Percentiles rank a stretch among this genome's conserved stretches.
phyloP scores from a whole-genome alignment of 2,113 vertebrate species.

The Crotalus tigris region DNA sequence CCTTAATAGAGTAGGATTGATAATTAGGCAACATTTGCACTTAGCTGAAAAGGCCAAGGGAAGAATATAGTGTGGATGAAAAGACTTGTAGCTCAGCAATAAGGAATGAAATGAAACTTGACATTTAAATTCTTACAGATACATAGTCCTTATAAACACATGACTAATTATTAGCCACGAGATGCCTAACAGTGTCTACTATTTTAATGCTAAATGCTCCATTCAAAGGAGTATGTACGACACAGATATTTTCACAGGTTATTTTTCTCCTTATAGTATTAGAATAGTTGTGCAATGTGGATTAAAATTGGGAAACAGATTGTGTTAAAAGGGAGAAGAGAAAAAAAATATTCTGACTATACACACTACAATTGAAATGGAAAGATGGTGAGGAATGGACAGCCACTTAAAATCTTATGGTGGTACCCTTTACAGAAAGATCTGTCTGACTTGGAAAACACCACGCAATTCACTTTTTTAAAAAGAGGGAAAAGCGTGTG shows the following conservation, averaged over 20 bases:
- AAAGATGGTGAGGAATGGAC: neutral
- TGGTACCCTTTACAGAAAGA: conserved; percentile 6
- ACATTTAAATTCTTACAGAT: conserved; percentile 48
- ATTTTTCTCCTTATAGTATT: neutral
- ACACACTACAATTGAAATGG: neutral
- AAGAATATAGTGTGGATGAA: conserved; percentile 12
- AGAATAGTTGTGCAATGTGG: neutral
- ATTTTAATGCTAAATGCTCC: neutral
- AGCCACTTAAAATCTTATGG: neutral
- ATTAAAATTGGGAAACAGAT: neutral
- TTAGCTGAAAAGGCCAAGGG: conserved; percentile 48
- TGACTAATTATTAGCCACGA: neutral
- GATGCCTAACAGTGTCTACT: neutral
- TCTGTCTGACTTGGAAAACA: conserved; percentile 10
- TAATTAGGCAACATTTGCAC: conserved; percentile 60
- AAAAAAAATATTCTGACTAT: neutral
- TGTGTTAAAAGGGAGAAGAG: neutral
- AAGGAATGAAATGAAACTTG: conserved; percentile 53
- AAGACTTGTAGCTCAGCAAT: conserved; percentile 40
- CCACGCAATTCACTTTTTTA: neutral
- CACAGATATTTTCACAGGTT: neutral
- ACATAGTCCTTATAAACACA: conserved; percentile 43
- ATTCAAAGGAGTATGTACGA: neutral
- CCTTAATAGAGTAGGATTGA: conserved; percentile 46
- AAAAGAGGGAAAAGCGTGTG: neutral